These are phyloP conservation scores for Mycetomoellerius zeteki DNA, from an alignment of 1,140 invertebrate genomes.

Conservation along the genomic window DNA sequence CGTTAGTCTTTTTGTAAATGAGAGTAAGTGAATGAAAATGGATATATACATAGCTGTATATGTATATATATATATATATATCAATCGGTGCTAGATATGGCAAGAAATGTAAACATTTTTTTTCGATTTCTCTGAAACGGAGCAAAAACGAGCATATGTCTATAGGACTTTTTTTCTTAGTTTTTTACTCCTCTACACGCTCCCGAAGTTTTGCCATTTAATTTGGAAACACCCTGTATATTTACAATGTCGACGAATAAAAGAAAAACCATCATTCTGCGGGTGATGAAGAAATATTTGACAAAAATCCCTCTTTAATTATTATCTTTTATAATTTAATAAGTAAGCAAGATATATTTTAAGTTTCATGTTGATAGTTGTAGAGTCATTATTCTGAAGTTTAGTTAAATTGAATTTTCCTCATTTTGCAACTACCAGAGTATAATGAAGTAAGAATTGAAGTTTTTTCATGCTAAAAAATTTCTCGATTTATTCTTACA, in stretches of 20 bases:
- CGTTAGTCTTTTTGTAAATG: conserved; percentile 81
- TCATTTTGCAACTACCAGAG: background rate
- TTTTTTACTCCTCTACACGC: too few relatives aligned
- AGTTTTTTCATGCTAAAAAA: background rate
- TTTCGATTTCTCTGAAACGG: too few relatives aligned
- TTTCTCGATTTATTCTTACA: background rate
- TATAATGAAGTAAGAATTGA: background rate
- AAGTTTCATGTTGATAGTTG: background rate
- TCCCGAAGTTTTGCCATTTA: too few relatives aligned
- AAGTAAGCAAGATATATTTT: background rate
- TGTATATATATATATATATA: conserved; percentile 21
- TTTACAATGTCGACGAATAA: conserved; percentile 44
- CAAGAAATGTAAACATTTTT: too few relatives aligned
- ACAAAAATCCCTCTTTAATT: conserved; percentile 7
- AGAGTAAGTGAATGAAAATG: conserved; percentile 79
- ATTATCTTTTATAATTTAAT: background rate
- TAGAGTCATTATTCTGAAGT: background rate
- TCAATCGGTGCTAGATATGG: too few relatives aligned
- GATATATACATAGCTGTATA: conserved; percentile 71
- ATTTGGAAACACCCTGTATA: too few relatives aligned
- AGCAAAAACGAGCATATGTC: too few relatives aligned
- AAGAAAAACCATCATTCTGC: conserved; percentile 30
- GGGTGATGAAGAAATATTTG: conserved; percentile 4
- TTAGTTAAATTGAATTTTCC: background rate
- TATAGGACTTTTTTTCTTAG: too few relatives aligned